phyloP scores from a whole-genome alignment of 2,797 vertebrate species.

The Lithobates pipiens region DNA sequence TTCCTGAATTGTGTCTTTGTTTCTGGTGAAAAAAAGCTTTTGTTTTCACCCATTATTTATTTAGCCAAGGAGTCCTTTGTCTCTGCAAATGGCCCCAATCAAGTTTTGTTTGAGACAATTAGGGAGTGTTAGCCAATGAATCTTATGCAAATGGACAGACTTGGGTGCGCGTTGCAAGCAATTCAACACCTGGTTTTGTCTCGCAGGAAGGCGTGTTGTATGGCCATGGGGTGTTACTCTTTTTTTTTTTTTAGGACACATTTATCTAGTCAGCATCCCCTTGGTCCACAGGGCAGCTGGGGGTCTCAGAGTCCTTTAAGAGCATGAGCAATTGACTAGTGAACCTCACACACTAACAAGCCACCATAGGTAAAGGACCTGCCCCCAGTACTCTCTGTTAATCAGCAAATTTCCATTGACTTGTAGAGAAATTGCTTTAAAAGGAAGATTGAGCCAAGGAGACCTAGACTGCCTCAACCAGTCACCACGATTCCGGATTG shows the following conservation, averaged over 20 bases:
- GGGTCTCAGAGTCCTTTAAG: conserved; percentile 75
- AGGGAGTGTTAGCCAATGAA: conserved; percentile 86
- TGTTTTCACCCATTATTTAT: conserved; percentile 94
- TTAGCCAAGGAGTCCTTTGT: conserved; percentile 93
- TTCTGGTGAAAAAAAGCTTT: conserved; percentile 83
- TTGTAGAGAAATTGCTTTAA: conserved; percentile 61
- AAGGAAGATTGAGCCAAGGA: conserved; percentile 55
- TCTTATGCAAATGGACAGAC: conserved; percentile 87
- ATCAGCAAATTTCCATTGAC: conserved; percentile 61
- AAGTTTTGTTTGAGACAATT: conserved; percentile 92
- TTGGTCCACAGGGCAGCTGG: conserved; percentile 77
- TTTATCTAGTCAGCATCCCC: conserved; percentile 78
- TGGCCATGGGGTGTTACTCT: conserved; percentile 74
- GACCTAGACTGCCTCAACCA: neutral
- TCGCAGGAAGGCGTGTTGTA: conserved; percentile 78
- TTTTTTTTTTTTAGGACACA: conserved; percentile 74
- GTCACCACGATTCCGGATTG: conserved; percentile 42
- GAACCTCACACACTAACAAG: conserved; percentile 67
- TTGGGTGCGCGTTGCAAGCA: conserved; percentile 80
- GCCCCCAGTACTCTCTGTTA: conserved; percentile 63
- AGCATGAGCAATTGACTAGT: conserved; percentile 69
- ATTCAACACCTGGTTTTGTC: conserved; percentile 87
- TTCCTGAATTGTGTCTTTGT: conserved; percentile 87
- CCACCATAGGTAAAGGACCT: conserved; percentile 64
- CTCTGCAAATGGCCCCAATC: conserved; percentile 93